Evolutionary conservation across 2,113 vertebrate genomes (phyloP), one percentile per base, ranked within the genome.

Genomic region (Sebastes schlegelii): DNA sequence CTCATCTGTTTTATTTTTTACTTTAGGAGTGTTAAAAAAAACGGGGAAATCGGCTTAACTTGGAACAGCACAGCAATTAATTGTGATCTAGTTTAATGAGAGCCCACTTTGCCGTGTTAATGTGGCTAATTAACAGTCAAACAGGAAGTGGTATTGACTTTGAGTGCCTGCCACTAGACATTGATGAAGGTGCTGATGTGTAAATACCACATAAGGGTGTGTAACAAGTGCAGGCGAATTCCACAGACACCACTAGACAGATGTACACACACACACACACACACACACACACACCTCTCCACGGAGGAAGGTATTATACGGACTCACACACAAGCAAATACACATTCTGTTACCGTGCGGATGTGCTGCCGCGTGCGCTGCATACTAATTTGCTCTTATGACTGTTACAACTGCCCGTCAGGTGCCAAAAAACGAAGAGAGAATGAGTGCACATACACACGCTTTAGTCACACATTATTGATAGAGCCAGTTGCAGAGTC

Each of bases 81-180:
- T 86, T 84, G 87, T 88, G 89, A 92, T 92, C 86, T 74, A 73
- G 71, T 83, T 89, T 86, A 90, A 92, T 69, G 82, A 87, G 82
- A 85, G 74, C 68, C 57, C 84, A 87, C 79, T 93, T 86, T 85
- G 76, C 76, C 21, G n/a, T 57, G 81, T 74, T 94, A 92, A 93
- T 93, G 86, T 88, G 82, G 79, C 65, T 91, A 91, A 94, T 93
- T 90, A 92, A 65, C 76, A 92, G 83, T 74, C 89, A 86, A 87
- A 91, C 77, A 85, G 87, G 78, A 84, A 88, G 86, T 84, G 85
- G 73, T 88, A 91, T 87, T 86, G 89, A 93, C 88, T 90, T 86
- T 88, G 84, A 91, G 80, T 48, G 72, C 26, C 65, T 92, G 86
- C 87, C 86, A 88, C 79, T 78, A 83, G 64, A 91, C 74, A 63